Base-by-base conservation (phyloP, 2,797 vertebrate species). In the Balearica regulorum region DNA sequence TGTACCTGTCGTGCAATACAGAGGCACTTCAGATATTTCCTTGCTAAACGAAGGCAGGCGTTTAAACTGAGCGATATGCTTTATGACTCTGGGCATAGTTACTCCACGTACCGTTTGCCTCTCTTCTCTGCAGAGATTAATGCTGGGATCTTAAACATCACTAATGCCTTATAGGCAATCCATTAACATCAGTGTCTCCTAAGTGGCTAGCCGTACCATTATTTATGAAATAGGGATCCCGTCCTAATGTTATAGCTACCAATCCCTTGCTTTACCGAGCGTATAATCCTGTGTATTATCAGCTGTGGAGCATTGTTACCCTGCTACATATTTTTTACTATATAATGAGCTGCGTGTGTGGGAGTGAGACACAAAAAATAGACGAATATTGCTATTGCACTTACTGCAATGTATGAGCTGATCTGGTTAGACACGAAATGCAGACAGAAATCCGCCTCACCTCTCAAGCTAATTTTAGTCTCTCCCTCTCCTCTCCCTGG, bases 391-490 rank as follows among this genome's bases (percentile, higher is more conserved):
- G 72, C 84, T 84, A 8, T 85, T 73, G 53, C 82, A 33, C 92
- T 94, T 88, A 46, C 95, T 94, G 95, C 93, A 93, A 18, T 41
- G n/a, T 72, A 51, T 88, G 89, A 97, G 87, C 93, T 92, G 93
- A 75, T 93, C 89, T 95, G 87, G 79, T 93, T 79, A 91, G 81
- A 86, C 92, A 94, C 1, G 5, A 91, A 91, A 83, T 44, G 85
- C 94, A 97, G 96, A 94, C 90, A 96, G 94, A 96, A 94, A 97
- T 90, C 93, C 2, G 58, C 95, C 95, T 97, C 90, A 93, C 93
- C 95, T 96, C 96, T 87, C 92, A 62, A 92, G 94, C 94, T 97
- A 96, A 96, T 96, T 97, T 97, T 96, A 97, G 94, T 93, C 81
- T 94, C 95, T 96, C 84, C 96, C 96, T 96, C 93, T 91, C 83